Evolutionary conservation across 2,797 vertebrate genomes (phyloP), one percentile per base, ranked within the genome.

Genomic region (Microctenopoma stevenorrisi): DNA sequence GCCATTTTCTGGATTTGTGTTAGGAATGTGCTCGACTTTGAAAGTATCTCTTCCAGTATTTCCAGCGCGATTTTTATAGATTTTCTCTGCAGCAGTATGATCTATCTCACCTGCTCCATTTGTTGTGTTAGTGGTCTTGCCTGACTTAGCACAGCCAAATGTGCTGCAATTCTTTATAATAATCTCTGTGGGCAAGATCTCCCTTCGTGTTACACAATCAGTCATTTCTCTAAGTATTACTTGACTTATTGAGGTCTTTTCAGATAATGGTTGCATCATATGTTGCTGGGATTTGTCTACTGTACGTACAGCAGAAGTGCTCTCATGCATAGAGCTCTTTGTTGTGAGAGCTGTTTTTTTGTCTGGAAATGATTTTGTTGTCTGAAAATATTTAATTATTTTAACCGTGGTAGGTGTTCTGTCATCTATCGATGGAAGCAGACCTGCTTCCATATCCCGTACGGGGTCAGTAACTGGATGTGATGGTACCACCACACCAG

Each of bases 191-290:
- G 60, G 67, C 9, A 0, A 50, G 13, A 53, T 78, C 49, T n/a
- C 57, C 26, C 15, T 67, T 64, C 55, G 53, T 75, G 72, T 50
- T 42, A 46, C 35, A 35, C 38, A 70, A 76, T 77, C 64, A 58
- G 71, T 64, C 58, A 66, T 25, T 50, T 55, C 33, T 76, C 25
- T 43, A 68, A 56, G 49, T 50, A 68, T 63, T 22, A 25, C 46
- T 74, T 67, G 76, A 76, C 55, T 72, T 57, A 68, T 66, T 84
- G 73, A 80, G 40, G 72, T 68, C 42, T 59, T 72, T 65, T 59
- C 28, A 35, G 48, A 46, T 43, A 49, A 63, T 25, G 16, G 10
- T 10, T 59, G 47, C 15, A n/a, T 74, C 47, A 43, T 3, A 16
- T 62, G 46, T 50, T 67, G 47, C 30, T 68, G 64, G 58, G 11